Evolutionary conservation across 2,888 invertebrate species (phyloP).

Genomic region (Xanthorhoe spadicearia): DNA sequence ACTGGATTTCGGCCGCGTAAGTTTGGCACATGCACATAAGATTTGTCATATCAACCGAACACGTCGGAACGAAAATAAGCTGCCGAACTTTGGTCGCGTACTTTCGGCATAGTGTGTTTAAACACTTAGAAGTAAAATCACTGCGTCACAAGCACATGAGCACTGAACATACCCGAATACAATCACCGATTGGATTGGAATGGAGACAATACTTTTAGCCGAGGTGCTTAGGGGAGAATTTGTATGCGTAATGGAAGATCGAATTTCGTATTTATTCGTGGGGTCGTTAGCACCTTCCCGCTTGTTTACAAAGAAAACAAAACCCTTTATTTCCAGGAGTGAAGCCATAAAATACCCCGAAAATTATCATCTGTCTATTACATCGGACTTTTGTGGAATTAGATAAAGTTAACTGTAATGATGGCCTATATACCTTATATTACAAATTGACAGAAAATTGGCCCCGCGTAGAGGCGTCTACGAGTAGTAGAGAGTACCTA

Average conservation of each 20-base stretch:
- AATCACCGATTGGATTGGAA: constrained; percentile 70
- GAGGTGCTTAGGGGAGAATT: constrained; percentile 70
- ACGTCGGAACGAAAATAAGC: no score
- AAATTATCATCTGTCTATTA: not conserved
- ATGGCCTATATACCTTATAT: no score
- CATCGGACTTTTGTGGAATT: not conserved
- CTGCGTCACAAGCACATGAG: constrained; percentile 3
- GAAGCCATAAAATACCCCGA: constrained; percentile 17
- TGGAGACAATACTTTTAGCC: constrained; percentile 71
- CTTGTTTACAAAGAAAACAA: constrained; percentile 84
- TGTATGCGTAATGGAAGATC: constrained; percentile 83
- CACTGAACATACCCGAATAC: constrained; percentile 37
- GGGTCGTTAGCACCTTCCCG: constrained; percentile 83
- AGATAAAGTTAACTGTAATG: no score
- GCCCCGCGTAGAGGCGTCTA: no score
- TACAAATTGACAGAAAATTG: no score
- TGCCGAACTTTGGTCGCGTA: no score
- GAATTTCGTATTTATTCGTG: constrained; percentile 84
- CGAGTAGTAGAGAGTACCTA: no score
- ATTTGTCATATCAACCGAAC: no score
- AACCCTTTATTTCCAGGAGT: constrained; percentile 67
- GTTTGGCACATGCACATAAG: no score
- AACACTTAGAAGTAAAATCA: not conserved
- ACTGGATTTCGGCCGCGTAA: no score
- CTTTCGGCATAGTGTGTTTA: no score